Evolutionary conservation across 2,113 vertebrate genomes (phyloP), one percentile per base, ranked within the genome.

Genomic region (Atractosteus spatula): DNA sequence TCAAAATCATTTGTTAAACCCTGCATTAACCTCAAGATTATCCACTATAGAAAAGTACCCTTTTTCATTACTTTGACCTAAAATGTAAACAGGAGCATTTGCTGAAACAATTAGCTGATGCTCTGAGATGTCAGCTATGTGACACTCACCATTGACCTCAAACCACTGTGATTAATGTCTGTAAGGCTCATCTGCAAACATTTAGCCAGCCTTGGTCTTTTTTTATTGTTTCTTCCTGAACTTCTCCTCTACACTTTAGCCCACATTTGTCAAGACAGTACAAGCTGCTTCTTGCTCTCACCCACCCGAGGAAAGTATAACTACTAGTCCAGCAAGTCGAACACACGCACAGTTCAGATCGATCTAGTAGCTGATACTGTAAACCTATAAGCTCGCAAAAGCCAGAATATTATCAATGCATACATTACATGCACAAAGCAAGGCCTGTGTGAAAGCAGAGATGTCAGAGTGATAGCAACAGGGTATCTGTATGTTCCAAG

Each of bases 141-240:
- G 86, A 84, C 88, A 87, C 62, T 62, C 74, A 56, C 82, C 75
- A 72, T 54, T 85, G 86, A 88, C 87, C 86, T 80, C 76, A 89
- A 86, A 89, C 87, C 71, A 62, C 70, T 68, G 84, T 89, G 85
- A 91, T 91, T 92, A 90, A 87, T 88, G 87, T 87, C 81, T 78
- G 79, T 73, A 78, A 75, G 80, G 69, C 80, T 90, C 90, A 92
- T 92, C 91, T 92, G 91, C 88, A 89, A 92, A 92, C 89, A 92
- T 92, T 92, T 92, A 92, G 89, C 76, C 85, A 89, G 78, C 81
- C 80, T 86, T 84, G 84, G 83, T 86, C 74, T 44, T 29, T 29
- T 29, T 29, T 4, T 59, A n/a, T 59, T 11, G 12, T 59, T 16
- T 59, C n/a, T 59, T 59, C 14, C 5, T 16, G 62, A 13, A 13